Base-by-base conservation (phyloP, 2,888 invertebrate species). In the Anorthoa munda region DNA sequence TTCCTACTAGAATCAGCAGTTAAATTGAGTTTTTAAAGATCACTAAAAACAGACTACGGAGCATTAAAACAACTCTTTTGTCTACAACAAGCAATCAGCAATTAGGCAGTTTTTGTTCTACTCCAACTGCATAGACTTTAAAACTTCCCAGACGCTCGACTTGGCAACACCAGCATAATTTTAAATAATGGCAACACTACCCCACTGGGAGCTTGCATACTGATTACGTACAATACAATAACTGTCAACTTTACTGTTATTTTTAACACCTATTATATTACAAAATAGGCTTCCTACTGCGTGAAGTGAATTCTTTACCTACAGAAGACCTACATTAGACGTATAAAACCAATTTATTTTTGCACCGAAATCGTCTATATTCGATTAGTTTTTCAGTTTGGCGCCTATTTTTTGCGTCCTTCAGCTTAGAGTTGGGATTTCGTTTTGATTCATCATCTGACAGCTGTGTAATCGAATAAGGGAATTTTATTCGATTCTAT, bases 161-260 rank as follows among this genome's bases (percentile, higher is more conserved):
- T 69, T 82, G 55, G 75, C 65, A 79, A 71, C 79, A 71, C 66
- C 39, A 23, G 55, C 59, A 59, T 66, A 77, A 79, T 70, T 53
- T 69, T 64, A 64, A 79, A 80, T 72, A 72, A 69, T 80, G 68
- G 71, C 75, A 79, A 69, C 80, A 64, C 75, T 5, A 55, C 50
- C 63, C 74, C 73, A 58, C 65, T 76, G 79, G 82, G 82, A 79
- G 67, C 60, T 65, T 74, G 86, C 75, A 81, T 76, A 80, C 75
- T 75, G 59, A 81, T 78, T 61, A 66, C 64, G 45, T 61, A 23
- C 23, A 51, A 72, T 64, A 23, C 23, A 51, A 72, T 83, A 85
- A 85, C 85, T 86, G 86, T 85, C 66, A 69, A 70, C 18, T 4
- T 71, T 46, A 84, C 85, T 53, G 86, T 86, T 84, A 85, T 67